These are phyloP conservation scores for Deilephila porcellus DNA, from an alignment of 2,888 invertebrate genomes.

Conservation along the genomic window DNA sequence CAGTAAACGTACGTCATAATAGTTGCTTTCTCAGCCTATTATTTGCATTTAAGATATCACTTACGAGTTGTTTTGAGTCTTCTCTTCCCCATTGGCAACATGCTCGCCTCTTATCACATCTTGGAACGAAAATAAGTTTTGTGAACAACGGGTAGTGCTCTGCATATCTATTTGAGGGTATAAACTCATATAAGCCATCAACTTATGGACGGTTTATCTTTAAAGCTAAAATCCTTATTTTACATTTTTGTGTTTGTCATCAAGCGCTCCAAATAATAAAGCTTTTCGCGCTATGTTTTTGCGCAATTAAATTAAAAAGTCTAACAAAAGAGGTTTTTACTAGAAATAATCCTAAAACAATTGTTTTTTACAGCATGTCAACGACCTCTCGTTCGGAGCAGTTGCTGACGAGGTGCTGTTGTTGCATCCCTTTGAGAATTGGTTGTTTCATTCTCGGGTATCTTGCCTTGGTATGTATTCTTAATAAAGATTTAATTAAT, in stretches of 20 bases:
- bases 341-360: not conserved
- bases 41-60: no score
- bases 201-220: no score
- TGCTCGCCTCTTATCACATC: no score
- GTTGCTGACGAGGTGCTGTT: slow-evolving; percentile 56
- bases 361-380: slow-evolving; percentile 36
- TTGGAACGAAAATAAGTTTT: no score
- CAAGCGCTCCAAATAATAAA: not conserved
- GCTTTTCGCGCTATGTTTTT: not conserved
- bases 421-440: slow-evolving; percentile 54
- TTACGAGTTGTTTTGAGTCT: no score
- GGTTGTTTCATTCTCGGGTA: slow-evolving; percentile 62
- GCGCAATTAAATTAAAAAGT: not conserved
- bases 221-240: no score
- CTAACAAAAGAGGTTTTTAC: not conserved
- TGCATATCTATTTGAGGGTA: no score
- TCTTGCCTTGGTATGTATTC: slow-evolving; percentile 52
- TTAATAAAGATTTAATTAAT: not conserved
- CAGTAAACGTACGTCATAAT: no score
- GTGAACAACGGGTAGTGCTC: not conserved
- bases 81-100: no score
- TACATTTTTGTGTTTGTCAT: no score
- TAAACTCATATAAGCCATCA: no score
- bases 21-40: no score
- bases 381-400: slow-evolving; percentile 36